Evolutionary conservation across 2,888 invertebrate species (phyloP), one percentile per base, ranked within the genome.

Genomic region (Silvanus unidentatus): DNA sequence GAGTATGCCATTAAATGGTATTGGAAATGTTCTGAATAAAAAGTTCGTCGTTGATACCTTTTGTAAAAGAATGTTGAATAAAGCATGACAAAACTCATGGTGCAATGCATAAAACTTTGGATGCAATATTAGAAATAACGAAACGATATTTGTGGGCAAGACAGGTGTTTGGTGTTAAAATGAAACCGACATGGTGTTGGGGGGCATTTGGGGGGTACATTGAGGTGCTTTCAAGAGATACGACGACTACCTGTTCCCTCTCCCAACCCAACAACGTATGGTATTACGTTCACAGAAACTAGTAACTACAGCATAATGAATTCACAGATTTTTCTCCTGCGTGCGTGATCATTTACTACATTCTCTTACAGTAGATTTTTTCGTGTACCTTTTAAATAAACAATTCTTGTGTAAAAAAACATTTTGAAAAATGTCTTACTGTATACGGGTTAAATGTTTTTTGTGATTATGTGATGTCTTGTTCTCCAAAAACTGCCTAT

Each of bases 161-260:
- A 22, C 22, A 22, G 22, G 22, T 22, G 22, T 22, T 22, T 22
- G 22, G 22, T 22, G 8, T 22, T 22, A 5, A 22, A 22, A 22
- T 22, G 22, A 22, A 22, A 22, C 22, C 4, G 22, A 22, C 22
- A 22, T 22, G 22, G 8, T 22, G 22, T 22, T 22, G 22, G 22
- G 22, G 22, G 22, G 3, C 3, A 3, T 5, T 22, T 22, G 22
- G 8, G 22, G 22, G 22, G 22, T 22, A 22, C 22, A 22, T 22
- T 22, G 22, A 22, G 22, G 22, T 22, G 32, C 32, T 32, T 32
- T 32, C 32, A 32, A 32, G 32, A 32, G n/a, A 32, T 12, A 32
- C n/a, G 58, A 61, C 57, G 61, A 63, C 65, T 65, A 65, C 64
- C 66, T 65, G 64, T 65, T 66, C 64, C 63, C 65, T 60, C 64